Percentiles rank a stretch among this genome's conserved stretches.
These are phyloP conservation scores for Goniozus legneri DNA, from an alignment of 1,140 invertebrate genomes.

Conservation along the genomic window DNA sequence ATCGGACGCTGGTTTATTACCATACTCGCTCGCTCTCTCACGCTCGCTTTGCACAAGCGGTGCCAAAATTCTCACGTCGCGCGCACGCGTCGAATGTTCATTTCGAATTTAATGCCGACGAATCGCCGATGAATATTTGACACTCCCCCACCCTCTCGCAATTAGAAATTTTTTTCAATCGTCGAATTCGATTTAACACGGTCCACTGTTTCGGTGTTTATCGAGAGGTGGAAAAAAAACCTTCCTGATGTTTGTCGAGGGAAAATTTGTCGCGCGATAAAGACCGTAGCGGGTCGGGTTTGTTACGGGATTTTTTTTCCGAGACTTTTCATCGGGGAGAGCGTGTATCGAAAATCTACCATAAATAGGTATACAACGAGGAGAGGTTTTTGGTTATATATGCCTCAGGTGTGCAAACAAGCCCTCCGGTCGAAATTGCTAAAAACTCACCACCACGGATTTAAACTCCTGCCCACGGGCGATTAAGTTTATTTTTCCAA, in stretches of 20 bases:
- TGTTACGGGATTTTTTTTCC: too few species aligned
- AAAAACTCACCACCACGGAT: constrained; percentile 37
- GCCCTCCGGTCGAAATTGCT: constrained; percentile 41
- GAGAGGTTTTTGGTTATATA: not conserved
- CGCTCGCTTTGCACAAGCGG: not conserved
- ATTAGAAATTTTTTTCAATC: too few species aligned
- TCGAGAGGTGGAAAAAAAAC: too few species aligned
- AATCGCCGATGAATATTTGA: too few species aligned
- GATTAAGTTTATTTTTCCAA: constrained; percentile 27
- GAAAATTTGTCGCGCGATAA: too few species aligned
- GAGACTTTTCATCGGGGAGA: not conserved
- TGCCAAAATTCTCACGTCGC: not conserved
- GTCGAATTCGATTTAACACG: too few species aligned
- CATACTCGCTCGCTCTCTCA: not conserved
- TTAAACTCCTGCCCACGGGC: constrained; percentile 48
- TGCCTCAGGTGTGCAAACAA: constrained; percentile 52
- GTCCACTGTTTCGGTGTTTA: too few species aligned
- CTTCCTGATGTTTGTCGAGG: too few species aligned
- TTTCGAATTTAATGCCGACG: not conserved
- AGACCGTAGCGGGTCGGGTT: too few species aligned
- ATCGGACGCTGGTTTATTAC: constrained; percentile 14
- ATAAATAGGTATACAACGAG: not conserved
- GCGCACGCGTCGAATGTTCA: not conserved
- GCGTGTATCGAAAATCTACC: not conserved
- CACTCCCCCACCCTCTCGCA: too few species aligned